Evolutionary conservation across 2,113 vertebrate species (phyloP), one percentile per base, ranked within the genome.

Genomic region (Ptychochromis oligacanthus): DNA sequence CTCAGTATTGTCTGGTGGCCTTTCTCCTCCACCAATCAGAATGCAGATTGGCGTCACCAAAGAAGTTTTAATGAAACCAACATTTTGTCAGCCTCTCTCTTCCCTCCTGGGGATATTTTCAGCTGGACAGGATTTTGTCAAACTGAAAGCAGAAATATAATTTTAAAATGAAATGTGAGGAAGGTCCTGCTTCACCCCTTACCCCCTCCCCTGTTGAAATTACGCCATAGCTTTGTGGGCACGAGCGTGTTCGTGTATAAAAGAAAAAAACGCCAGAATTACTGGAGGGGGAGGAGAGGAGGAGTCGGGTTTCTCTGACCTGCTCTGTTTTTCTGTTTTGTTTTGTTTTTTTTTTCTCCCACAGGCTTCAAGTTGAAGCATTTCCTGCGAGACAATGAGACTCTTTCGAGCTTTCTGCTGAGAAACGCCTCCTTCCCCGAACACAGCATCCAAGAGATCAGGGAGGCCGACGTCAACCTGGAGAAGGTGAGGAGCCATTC

Each of bases 331-430:
- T n/a, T 67, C 43, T 65, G 59, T 52, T 72, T 72, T 26, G 22
- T 6, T 18, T 6, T 8, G 1, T 7, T 8, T 77, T 22, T 24
- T 52, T n/a, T 77, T 31, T 75, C 36, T 38, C 85, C 79, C 82
- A 36, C 92, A 99, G 98, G 95, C 77, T 94, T 99, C 92, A 97
- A 95, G 90, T 89, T 99, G 89, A 96, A 94, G 87, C 96, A 99
- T 94, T 99, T 99, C 92, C 95, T 99, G 82, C 86, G 90, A 81
- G 96, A 97, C 88, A 95, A 97, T 2, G 98, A 99, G 93, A 97
- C 96, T 0, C 94, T 99, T 85, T 96, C 97, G 28, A 89, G 83
- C 43, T 99, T 99, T 85, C 96, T 99, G 56, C 78, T 52, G 65
- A 89, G 81, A 5, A 97, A 98, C 57, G 85, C 95, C 8, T 97